These are phyloP conservation scores for Pseudococcus longispinus DNA, from an alignment of 2,888 invertebrate genomes.

Conservation along the genomic window DNA sequence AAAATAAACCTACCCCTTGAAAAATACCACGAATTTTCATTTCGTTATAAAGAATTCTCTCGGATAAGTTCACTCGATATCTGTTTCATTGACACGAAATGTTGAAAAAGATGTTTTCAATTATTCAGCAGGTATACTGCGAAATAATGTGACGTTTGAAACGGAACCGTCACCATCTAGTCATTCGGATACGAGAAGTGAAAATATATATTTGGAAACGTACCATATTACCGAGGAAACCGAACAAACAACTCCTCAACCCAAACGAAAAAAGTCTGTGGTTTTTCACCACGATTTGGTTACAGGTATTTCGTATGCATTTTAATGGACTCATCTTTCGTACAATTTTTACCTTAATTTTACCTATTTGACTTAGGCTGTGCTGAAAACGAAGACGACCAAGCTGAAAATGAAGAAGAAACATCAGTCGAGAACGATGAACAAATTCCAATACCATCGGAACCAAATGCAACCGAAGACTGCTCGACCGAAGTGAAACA, in stretches of 20 bases:
- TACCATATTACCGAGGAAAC: background rate
- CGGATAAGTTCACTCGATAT: no score
- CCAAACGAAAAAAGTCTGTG: slow-evolving; percentile 56
- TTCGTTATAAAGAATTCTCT: no score
- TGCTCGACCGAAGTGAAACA: background rate
- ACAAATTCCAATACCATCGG: background rate
- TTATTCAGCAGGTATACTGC: background rate
- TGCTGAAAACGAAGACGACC: background rate
- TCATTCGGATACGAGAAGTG: background rate
- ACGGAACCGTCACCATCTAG: slow-evolving; percentile 27
- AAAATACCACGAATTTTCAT: no score
- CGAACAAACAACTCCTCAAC: background rate
- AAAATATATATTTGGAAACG: background rate
- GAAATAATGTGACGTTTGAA: slow-evolving; percentile 13
- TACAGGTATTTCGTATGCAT: slow-evolving; percentile 52
- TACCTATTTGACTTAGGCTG: background rate
- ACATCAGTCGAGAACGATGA: background rate
- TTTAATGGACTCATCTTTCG: background rate
- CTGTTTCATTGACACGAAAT: no score
- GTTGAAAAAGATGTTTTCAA: background rate
- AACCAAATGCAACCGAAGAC: background rate
- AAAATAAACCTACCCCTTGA: no score
- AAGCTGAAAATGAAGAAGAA: background rate
- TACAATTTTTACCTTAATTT: background rate
- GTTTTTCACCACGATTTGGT: slow-evolving; percentile 58